Conservation (phyloP, 2,888 invertebrate genomes). For the Germaria angustata region DNA sequence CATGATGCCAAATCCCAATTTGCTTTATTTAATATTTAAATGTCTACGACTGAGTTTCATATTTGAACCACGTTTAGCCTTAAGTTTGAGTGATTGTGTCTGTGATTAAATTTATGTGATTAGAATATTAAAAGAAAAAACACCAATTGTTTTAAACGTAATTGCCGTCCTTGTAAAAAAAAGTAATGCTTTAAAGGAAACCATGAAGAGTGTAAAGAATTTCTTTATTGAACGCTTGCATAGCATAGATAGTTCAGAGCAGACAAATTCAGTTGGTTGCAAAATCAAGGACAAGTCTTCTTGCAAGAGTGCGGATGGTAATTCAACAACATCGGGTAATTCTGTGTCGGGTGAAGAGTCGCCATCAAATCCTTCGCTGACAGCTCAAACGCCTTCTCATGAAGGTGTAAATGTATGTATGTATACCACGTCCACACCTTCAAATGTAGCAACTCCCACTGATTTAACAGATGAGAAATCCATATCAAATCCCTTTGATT, state of each 20-base stretch:
- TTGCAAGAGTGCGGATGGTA: conserved; percentile 59
- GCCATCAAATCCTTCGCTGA: conserved; percentile 41
- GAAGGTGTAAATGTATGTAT: conserved; percentile 40
- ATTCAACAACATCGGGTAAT: conserved; percentile 66
- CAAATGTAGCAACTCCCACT: conserved; percentile 53
- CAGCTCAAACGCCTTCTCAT: conserved; percentile 18
- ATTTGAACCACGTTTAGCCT: conserved; percentile 15
- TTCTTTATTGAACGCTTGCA: conserved; percentile 79
- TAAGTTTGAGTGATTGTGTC: conserved; percentile 52
- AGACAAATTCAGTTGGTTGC: conserved; percentile 30
- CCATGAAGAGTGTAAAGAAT: conserved; percentile 79
- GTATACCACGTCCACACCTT: conserved; percentile 43
- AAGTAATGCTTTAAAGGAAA: conserved; percentile 1
- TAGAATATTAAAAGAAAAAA: conserved; percentile 29
- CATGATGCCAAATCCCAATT: conserved; percentile 20
- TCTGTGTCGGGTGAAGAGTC: conserved; percentile 64
- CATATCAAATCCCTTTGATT: conserved; percentile 65
- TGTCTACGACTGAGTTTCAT: conserved; percentile 22
- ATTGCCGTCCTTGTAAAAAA: too few species aligned
- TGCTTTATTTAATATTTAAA: conserved; percentile 40
- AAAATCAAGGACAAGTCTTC: conserved; percentile 65
- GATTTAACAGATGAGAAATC: conserved; percentile 61
- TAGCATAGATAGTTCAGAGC: conserved; percentile 75
- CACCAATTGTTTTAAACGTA: conserved; percentile 47
- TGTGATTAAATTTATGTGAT: conserved; percentile 54